Percentiles rank a stretch among this genome's conserved stretches.
phyloP scores from a whole-genome alignment of 2,797 vertebrate genomes.

The Propithecus perrieri region DNA sequence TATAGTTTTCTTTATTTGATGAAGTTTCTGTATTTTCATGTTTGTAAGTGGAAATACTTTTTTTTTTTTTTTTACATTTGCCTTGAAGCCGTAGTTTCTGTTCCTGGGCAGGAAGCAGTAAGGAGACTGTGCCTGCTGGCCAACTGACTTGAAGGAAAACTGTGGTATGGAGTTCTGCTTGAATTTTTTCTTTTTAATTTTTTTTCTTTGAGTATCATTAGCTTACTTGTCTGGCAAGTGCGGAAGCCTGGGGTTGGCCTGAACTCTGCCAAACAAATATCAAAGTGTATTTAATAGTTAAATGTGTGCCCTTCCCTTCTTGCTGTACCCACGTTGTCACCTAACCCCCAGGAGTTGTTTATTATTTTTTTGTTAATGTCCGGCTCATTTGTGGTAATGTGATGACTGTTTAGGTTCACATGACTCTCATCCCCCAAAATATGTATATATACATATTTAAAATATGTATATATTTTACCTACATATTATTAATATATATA shows the following conservation, averaged over 20 bases:
- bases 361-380: conserved; percentile 73
- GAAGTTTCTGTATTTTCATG: conserved; percentile 84
- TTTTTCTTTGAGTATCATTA: conserved; percentile 77
- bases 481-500: conserved; percentile 67
- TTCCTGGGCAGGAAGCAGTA: conserved; percentile 75
- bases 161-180: conserved; percentile 86
- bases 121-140: conserved; percentile 80
- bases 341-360: conserved; percentile 79
- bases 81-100: conserved; percentile 87
- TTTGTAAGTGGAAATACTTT: conserved; percentile 82
- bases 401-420: conserved; percentile 66
- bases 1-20: conserved; percentile 83
- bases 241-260: conserved; percentile 82
- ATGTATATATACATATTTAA: conserved; percentile 78
- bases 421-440: not conserved
- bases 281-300: conserved; percentile 66
- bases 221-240: conserved; percentile 87
- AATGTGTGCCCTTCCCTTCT: conserved; percentile 72
- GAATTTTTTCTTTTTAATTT: conserved; percentile 75
- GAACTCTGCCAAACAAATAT: conserved; percentile 78
- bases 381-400: conserved; percentile 73
- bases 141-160: conserved; percentile 83
- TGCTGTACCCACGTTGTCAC: conserved; percentile 83
- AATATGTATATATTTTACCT: conserved; percentile 80
- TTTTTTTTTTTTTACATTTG: conserved; percentile 80